Base-by-base conservation (phyloP, 2,888 invertebrate species). In the Ichneumoninae sp. region DNA sequence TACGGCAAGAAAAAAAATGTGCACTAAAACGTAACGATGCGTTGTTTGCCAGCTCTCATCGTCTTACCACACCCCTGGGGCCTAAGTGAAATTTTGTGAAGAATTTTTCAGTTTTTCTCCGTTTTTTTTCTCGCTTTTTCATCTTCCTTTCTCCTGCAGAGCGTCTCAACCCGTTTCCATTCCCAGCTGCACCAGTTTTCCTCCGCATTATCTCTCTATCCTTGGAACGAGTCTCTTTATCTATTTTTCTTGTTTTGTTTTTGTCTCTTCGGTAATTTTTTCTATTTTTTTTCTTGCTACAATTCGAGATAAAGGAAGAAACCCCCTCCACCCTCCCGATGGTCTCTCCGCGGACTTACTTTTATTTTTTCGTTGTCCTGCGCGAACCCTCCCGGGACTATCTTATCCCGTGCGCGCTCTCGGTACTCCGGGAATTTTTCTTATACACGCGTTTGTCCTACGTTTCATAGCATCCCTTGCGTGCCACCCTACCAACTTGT, bases 21-120 rank as follows among this genome's bases (percentile, higher is more conserved):
- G 33, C 36, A 79, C 71, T 65, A 71, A 65, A 79, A 71, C 66
- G 65, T 65, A 79, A 71, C 65, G 40, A 30, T 50, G 62, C 65
- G 80, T 57, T 68, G 72, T 80, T 74, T 57, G 65, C 33, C 22
- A 16, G 72, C 54, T 66, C 66, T 66, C 65, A 26, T 79, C 62
- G 69, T 70, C 78, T 52, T 33, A 19, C 62, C 71, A 16, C 33
- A 50, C 71, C 65, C 71, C 65, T 85, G 89, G 86, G 84, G 88
- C 84, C 88, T 90, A 89, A 90, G 90, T 90, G 89, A 90, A 90
- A 90, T 90, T 90, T 90, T 89, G 88, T 89, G 90, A 50, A 79
- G 54, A 79, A 79, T 71, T 69, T 69, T 71, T 50, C 30, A n/a
- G 19, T 13, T 54, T 40, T 30, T 62, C 40, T 62, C 57, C 69